Evolutionary conservation across 2,113 vertebrate genomes (phyloP).

Genomic region (Daubentonia madagascariensis): DNA sequence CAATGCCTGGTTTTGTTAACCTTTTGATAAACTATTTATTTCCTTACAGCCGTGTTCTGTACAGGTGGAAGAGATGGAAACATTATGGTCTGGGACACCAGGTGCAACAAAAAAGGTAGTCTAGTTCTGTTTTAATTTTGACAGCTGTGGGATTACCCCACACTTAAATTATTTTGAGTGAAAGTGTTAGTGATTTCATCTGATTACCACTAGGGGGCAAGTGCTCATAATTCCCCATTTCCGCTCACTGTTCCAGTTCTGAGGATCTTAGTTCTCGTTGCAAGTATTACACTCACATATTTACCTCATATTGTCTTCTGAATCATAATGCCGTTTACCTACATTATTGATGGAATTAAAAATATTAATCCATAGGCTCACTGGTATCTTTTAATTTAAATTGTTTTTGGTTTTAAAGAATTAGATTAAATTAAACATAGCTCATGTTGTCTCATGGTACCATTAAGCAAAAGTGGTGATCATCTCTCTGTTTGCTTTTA

Average conservation of each 20-base stretch:
- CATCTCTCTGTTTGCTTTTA: background rate
- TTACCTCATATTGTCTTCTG: slow-evolving; percentile 22
- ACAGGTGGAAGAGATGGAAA: slow-evolving; percentile 98
- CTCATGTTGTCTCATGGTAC: background rate
- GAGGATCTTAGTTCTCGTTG: background rate
- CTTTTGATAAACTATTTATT: background rate
- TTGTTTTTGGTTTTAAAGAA: background rate
- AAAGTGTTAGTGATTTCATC: slow-evolving; percentile 5
- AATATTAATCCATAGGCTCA: background rate
- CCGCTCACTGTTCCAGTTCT: background rate
- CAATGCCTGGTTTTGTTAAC: slow-evolving; percentile 26
- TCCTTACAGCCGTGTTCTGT: slow-evolving; percentile 92
- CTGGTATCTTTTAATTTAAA: slow-evolving; percentile 14
- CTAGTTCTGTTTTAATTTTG: background rate
- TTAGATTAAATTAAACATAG: slow-evolving; percentile 4
- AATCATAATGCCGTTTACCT: background rate
- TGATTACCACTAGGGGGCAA: slow-evolving; percentile 46
- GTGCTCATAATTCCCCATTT: background rate
- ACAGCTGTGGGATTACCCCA: background rate
- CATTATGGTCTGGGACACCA: slow-evolving; percentile 98
- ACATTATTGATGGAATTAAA: background rate
- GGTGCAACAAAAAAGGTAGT: slow-evolving; percentile 97
- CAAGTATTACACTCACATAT: background rate
- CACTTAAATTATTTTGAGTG: background rate
- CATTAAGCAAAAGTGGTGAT: background rate